Conservation (phyloP, 2,888 invertebrate species). For the Scaptomyza parva region DNA sequence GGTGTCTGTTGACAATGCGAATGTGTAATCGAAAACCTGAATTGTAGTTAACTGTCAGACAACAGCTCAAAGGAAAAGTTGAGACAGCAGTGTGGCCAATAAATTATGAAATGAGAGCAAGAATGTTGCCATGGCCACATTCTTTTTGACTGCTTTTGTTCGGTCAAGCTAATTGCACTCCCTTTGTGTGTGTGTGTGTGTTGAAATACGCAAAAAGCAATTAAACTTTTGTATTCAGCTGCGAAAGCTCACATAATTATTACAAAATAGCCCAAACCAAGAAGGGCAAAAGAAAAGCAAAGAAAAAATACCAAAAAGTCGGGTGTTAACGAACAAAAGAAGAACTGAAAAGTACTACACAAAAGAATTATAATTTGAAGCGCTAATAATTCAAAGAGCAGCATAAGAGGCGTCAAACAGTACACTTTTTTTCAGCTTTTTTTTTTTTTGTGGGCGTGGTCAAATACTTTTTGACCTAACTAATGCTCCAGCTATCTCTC, state of each 20-base stretch:
- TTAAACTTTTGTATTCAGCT: conserved; percentile 71
- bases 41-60: conserved; percentile 32
- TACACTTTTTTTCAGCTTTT: too few species aligned
- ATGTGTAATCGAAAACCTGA: conserved; percentile 13
- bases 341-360: conserved; percentile 27
- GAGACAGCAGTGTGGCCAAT: conserved; percentile 27
- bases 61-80: conserved; percentile 13
- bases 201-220: conserved; percentile 67
- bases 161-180: conserved; percentile 61
- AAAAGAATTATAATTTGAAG: conserved; percentile 43
- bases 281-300: conserved; percentile 29
- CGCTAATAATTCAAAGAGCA: conserved; percentile 32
- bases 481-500: not conserved
- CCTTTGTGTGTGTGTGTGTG: too few species aligned
- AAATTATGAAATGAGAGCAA: conserved; percentile 44
- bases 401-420: conserved; percentile 30
- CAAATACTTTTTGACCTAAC: not conserved
- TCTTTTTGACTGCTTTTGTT: conserved; percentile 35
- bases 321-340: not conserved
- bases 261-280: conserved; percentile 50
- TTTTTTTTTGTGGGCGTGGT: conserved; percentile 27
- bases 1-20: conserved; percentile 40
- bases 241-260: conserved; percentile 68
- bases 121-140: conserved; percentile 27
- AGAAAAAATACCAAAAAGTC: conserved; percentile 10